Evolutionary conservation across 2,113 vertebrate genomes (phyloP).

Genomic region (Neotoma lepida): DNA sequence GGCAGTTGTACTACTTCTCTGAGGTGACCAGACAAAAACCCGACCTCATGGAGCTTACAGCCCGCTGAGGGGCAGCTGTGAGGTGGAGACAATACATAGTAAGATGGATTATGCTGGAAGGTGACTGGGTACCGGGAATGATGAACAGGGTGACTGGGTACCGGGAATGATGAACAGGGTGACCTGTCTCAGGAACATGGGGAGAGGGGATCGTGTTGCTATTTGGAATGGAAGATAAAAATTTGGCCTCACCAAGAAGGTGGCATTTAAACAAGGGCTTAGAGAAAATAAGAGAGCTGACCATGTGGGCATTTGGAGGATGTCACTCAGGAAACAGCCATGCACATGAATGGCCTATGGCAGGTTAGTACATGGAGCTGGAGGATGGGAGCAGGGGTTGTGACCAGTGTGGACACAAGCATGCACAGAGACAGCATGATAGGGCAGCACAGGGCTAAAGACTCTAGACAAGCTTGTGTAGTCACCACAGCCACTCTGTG

Average conservation of each 20-base stretch:
- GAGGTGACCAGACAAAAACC: neutral
- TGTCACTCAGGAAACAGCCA: neutral
- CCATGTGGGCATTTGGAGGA: neutral
- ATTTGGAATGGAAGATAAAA: neutral
- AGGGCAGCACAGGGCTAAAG: neutral
- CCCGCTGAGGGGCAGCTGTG: neutral
- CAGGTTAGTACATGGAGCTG: neutral
- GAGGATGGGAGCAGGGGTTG: neutral
- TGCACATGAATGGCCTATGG: neutral
- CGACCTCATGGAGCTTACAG: neutral
- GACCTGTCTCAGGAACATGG: neutral
- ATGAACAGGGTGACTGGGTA: neutral
- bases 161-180: neutral
- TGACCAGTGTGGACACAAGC: no score
- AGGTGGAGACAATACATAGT: neutral
- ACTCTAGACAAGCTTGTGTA: neutral
- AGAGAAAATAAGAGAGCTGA: neutral
- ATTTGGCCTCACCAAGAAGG: neutral
- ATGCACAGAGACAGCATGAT: no score
- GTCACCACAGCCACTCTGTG: neutral
- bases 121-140: neutral
- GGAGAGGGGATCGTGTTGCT: neutral
- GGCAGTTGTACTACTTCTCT: constrained; percentile 14
- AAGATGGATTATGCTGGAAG: neutral
- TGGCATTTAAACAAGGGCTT: neutral